Base-by-base conservation (phyloP, 2,888 invertebrate species). In the Lasiommata megera region DNA sequence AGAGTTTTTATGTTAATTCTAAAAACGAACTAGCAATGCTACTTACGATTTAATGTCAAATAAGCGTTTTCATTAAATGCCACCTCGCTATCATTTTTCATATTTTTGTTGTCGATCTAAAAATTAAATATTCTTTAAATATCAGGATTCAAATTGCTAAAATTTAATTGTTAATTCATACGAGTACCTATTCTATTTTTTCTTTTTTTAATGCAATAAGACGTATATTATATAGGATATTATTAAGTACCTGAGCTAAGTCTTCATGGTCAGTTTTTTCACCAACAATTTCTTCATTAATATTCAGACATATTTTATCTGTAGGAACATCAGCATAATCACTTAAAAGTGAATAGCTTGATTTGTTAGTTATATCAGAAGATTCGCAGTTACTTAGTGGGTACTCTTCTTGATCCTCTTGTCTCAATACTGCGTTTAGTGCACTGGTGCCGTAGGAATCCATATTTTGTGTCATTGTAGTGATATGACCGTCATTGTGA, bases 41-140 rank as follows among this genome's bases (percentile, higher is more conserved):
- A 79, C 87, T 79, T 61, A 88, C 88, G 83, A 65, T 88, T 88
- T 48, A 88, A 66, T 53, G 82, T 80, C 54, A 83, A 73, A 63
- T 66, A 72, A 9, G 68, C 65, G 28, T 69, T 70, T 66, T 72
- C 72, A 58, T 67, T 72, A 8, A 64, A 51, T 12, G 60, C 64
- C 6, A 63, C 60, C 40, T 67, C 67, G 16, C 54, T 59, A 12
- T 63, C 58, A 3, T 48, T 60, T 37, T 63, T 60, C 14, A 48
- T 17, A 16, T 46, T 56, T 47, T 58, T 36, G 16, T 53, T 53
- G 23, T 29, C 28, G 11, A 46, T 46, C 46, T 46, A 46, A 31
- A 46, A 46, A n/a, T n/a, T n/a, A n/a, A n/a, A n/a, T n/a, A n/a
- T n/a, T n/a, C n/a, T n/a, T n/a, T n/a, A n/a, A n/a, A n/a, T n/a